Conservation (phyloP, 2,797 vertebrate species). For the Mormyrus hasselquistii region DNA sequence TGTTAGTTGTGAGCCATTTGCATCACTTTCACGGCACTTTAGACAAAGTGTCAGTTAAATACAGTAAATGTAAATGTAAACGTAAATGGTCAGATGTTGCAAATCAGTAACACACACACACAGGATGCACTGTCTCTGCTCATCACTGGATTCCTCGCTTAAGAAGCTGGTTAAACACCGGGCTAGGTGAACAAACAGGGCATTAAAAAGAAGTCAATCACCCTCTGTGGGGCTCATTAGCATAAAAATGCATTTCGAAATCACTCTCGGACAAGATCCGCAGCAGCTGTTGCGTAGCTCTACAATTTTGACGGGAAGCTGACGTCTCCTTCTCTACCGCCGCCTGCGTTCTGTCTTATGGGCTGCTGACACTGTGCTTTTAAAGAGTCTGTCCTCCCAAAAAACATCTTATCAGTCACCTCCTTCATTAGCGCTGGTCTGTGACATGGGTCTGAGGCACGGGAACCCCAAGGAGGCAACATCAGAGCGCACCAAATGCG, state of each 20-base stretch:
- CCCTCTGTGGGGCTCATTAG: slow-evolving; percentile 40
- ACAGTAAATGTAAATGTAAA: background rate
- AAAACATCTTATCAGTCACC: slow-evolving; percentile 30
- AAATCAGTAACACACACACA: slow-evolving; percentile 25
- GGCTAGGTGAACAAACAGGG: slow-evolving; percentile 28
- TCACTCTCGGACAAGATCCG: slow-evolving; percentile 49
- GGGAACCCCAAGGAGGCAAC: slow-evolving; percentile 33
- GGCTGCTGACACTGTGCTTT: slow-evolving; percentile 30
- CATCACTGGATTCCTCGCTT: background rate
- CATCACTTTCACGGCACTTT: background rate
- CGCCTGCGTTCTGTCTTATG: slow-evolving; percentile 13
- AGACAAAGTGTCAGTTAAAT: background rate
- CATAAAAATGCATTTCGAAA: slow-evolving; percentile 42
- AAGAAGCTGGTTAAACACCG: slow-evolving; percentile 53
- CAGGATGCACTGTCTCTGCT: slow-evolving; percentile 24
- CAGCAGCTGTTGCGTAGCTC: slow-evolving; percentile 49
- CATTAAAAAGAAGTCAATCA: slow-evolving; percentile 25
- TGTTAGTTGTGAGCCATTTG: background rate
- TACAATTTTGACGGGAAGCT: slow-evolving; percentile 40
- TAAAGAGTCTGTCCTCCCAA: slow-evolving; percentile 13
- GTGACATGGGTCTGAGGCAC: slow-evolving; percentile 25
- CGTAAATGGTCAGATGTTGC: slow-evolving; percentile 33
- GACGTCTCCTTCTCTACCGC: slow-evolving; percentile 34
- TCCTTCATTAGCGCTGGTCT: slow-evolving; percentile 45
- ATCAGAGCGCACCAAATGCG: slow-evolving; percentile 36